phyloP scores from a whole-genome alignment of 2,888 invertebrate genomes.

The Heliconius charithonia region DNA sequence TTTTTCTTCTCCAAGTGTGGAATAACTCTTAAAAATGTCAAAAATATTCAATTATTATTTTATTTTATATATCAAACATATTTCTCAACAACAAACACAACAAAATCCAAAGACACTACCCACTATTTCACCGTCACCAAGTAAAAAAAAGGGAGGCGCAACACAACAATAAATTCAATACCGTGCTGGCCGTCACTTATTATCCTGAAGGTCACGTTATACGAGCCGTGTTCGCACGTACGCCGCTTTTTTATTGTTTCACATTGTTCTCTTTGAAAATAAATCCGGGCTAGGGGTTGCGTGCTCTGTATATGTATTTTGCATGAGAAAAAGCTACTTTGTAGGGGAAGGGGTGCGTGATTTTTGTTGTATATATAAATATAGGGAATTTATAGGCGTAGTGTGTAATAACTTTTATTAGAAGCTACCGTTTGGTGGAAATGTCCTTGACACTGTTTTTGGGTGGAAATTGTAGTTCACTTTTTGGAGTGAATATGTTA shows the following conservation, averaged over 20 bases:
- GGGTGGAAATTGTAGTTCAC: background rate
- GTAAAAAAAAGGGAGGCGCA: slow-evolving; percentile 48
- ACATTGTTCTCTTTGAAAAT: slow-evolving; percentile 58
- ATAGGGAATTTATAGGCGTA: slow-evolving; percentile 56
- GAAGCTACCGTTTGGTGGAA: slow-evolving; percentile 51
- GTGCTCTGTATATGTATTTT: slow-evolving; percentile 62
- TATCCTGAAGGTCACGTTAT: slow-evolving; percentile 52
- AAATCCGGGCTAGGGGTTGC: slow-evolving; percentile 58
- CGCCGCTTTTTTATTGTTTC: slow-evolving; percentile 58
- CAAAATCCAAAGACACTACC: slow-evolving; percentile 25
- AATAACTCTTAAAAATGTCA: too few relatives aligned
- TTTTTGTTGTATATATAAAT: slow-evolving; percentile 58
- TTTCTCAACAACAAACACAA: slow-evolving; percentile 1
- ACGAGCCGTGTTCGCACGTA: slow-evolving; percentile 54
- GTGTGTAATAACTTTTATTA: slow-evolving; percentile 58
- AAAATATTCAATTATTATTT: too few relatives aligned
- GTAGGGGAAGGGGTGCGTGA: slow-evolving; percentile 63
- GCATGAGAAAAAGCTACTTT: slow-evolving; percentile 58
- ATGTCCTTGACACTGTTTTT: slow-evolving; percentile 22
- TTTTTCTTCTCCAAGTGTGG: too few relatives aligned
- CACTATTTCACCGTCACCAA: slow-evolving; percentile 1
- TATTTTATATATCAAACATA: too few relatives aligned
- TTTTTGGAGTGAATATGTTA: background rate
- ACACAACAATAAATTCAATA: slow-evolving; percentile 55
- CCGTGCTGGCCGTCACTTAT: slow-evolving; percentile 50